A percentile compares a stretch with the other conserved stretches of the same genome.
Evolutionary conservation across 1,140 invertebrate species (phyloP).

Genomic region (Zaprionus ghesquierei): DNA sequence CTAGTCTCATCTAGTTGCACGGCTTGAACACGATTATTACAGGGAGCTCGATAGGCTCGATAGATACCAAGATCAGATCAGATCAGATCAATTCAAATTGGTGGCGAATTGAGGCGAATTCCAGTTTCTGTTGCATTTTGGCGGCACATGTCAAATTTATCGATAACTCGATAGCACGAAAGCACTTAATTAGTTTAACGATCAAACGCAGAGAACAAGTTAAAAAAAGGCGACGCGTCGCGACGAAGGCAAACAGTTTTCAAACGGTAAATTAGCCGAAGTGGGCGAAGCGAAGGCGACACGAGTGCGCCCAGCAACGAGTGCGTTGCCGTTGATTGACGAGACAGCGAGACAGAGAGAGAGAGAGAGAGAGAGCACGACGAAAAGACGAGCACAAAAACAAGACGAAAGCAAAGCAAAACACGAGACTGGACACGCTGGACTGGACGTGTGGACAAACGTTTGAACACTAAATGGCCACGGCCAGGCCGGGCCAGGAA

Average conservation of each 20-base stretch:
- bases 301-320: conserved; percentile 31
- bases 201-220: not conserved
- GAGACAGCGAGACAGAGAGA: conserved; percentile 3
- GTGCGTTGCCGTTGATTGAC: conserved; percentile 13
- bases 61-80: not conserved
- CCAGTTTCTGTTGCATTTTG: not conserved
- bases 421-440: conserved; percentile 44
- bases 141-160: conserved; percentile 27
- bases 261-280: conserved; percentile 59
- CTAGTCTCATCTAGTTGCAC: conserved; percentile 46
- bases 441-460: conserved; percentile 77
- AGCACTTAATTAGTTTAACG: conserved; percentile 21
- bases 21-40: conserved; percentile 17
- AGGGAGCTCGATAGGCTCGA: not conserved
- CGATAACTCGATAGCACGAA: conserved; percentile 20
- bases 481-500: conserved; percentile 19
- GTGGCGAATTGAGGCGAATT: not conserved
- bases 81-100: not conserved
- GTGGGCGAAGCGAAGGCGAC: conserved; percentile 5
- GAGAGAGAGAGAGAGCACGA: too few relatives aligned
- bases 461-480: conserved; percentile 76
- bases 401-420: conserved; percentile 5
- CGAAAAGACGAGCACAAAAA: not conserved
- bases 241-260: conserved; percentile 51
- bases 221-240: conserved; percentile 11